Evolutionary conservation across 2,797 vertebrate genomes (phyloP).

Genomic region (Falco cherrug): DNA sequence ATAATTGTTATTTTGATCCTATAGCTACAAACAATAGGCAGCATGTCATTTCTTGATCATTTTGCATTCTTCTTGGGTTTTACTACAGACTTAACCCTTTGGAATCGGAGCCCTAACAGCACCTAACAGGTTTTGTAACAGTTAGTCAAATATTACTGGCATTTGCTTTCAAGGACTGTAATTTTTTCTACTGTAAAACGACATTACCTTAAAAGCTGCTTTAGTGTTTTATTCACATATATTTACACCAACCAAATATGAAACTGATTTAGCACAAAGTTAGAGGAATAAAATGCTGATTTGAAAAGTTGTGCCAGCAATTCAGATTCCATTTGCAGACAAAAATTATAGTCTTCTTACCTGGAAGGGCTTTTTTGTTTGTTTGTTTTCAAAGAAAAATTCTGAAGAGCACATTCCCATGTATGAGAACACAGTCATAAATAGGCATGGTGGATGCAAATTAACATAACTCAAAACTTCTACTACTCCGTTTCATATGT

Average conservation of each 20-base stretch:
- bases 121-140: not conserved
- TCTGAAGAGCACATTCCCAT: not conserved
- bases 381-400: not conserved
- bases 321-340: not conserved
- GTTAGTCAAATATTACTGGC: not conserved
- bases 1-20: conserved; percentile 84
- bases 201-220: not conserved
- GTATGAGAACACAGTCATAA: not conserved
- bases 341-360: not conserved
- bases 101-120: not conserved
- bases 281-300: not conserved
- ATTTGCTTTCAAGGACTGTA: not conserved
- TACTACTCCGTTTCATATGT: not conserved
- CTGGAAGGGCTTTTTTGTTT: not conserved
- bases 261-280: not conserved
- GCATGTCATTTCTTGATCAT: conserved; percentile 78
- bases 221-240: not conserved
- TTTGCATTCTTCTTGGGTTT: conserved; percentile 73
- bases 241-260: not conserved
- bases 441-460: not conserved
- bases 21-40: conserved; percentile 81
- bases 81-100: conserved; percentile 73
- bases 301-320: not conserved
- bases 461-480: not conserved
- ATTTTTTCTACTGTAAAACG: not conserved